A percentile compares a stretch with the other conserved stretches of the same genome.
Conservation (phyloP, 2,888 invertebrate species). For the Nebria brevicollis region DNA sequence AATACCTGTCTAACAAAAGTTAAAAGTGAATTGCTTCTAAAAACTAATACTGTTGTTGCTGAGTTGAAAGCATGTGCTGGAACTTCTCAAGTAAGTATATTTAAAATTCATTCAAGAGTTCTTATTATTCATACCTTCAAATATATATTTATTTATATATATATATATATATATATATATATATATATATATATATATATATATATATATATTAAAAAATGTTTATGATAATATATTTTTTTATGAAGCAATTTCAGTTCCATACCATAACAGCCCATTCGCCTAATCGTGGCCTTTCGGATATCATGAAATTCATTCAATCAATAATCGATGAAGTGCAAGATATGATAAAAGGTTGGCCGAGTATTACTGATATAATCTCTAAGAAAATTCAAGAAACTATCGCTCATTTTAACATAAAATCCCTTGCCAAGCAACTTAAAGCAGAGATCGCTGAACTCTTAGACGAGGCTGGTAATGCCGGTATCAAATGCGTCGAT, state of each 20-base stretch:
- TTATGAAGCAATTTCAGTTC: neutral
- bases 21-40: neutral
- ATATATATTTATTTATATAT: neutral
- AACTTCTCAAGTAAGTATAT: neutral
- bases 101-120: neutral
- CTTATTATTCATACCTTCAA: neutral
- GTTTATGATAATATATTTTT: neutral
- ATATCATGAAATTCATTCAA: neutral
- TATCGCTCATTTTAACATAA: constrained; percentile 27
- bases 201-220: neutral
- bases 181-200: no score
- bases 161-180: constrained; percentile 18
- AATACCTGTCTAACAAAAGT: neutral
- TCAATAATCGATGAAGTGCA: neutral
- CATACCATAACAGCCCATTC: neutral
- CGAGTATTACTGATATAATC: neutral
- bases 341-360: neutral
- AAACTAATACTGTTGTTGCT: constrained; percentile 7
- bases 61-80: neutral
- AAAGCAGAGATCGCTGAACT: constrained; percentile 27
- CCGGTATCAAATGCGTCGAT: constrained; percentile 14
- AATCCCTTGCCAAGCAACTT: constrained; percentile 13
- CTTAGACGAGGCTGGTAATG: constrained; percentile 18
- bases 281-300: neutral
- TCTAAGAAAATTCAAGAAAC: constrained; percentile 22